These are phyloP conservation scores for Odontamblyopus lacepedii DNA, from an alignment of 2,797 vertebrate genomes.

Conservation along the genomic window DNA sequence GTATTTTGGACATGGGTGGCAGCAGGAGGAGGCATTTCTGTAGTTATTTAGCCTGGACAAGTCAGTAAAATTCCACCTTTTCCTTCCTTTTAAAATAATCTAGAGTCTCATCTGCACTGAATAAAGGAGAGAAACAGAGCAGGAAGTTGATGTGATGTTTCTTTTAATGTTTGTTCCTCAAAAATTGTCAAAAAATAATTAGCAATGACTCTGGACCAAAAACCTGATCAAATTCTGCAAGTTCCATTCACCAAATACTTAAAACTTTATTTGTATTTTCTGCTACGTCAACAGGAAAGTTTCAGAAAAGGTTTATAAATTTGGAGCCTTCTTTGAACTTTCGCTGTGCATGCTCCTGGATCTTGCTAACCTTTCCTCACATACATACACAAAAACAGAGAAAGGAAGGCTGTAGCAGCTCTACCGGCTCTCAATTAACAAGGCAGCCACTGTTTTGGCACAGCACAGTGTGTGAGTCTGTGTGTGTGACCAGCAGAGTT, in stretches of 20 bases:
- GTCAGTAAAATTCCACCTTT: slow-evolving; percentile 35
- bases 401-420: slow-evolving; percentile 19
- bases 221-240: neutral
- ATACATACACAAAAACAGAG: slow-evolving; percentile 15
- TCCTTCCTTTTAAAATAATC: slow-evolving; percentile 24
- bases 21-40: slow-evolving; percentile 6
- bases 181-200: slow-evolving; percentile 40
- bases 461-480: slow-evolving; percentile 8
- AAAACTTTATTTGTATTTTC: neutral
- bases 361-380: slow-evolving; percentile 32
- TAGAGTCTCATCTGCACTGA: slow-evolving; percentile 3
- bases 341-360: slow-evolving; percentile 2
- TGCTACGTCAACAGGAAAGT: slow-evolving; percentile 5
- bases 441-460: slow-evolving; percentile 42
- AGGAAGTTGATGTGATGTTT: slow-evolving; percentile 23
- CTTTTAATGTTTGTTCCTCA: slow-evolving; percentile 30
- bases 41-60: slow-evolving; percentile 34
- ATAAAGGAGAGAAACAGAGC: slow-evolving; percentile 1
- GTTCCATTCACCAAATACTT: slow-evolving; percentile 18
- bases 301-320: slow-evolving; percentile 13
- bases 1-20: neutral
- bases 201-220: slow-evolving; percentile 20
- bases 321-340: slow-evolving; percentile 19
- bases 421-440: slow-evolving; percentile 47
- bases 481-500: slow-evolving; percentile 12